phyloP scores from a whole-genome alignment of 2,797 vertebrate genomes.

The Urocyon cinereoargenteus region DNA sequence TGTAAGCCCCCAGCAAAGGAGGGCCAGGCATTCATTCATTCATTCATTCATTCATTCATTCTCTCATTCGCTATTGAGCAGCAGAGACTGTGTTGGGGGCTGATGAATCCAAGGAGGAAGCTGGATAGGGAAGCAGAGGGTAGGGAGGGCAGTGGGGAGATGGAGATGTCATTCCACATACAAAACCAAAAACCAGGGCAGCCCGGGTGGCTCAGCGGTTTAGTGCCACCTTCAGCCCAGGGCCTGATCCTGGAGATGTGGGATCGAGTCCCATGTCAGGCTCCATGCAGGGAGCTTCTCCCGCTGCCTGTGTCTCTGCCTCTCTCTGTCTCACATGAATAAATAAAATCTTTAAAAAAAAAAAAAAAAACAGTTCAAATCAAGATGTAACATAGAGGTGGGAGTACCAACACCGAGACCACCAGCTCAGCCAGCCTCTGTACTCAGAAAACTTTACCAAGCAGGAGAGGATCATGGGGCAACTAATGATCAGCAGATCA shows the following conservation, averaged over 20 bases:
- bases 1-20: not conserved
- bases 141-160: not conserved
- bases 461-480: not conserved
- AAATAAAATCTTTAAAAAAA: too few relatives aligned
- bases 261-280: too few relatives aligned
- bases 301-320: too few relatives aligned
- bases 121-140: rapidly evolving
- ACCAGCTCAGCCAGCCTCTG: not conserved
- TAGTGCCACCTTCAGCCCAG: too few relatives aligned
- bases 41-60: not conserved
- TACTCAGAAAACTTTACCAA: not conserved
- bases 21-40: not conserved
- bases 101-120: not conserved
- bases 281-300: too few relatives aligned
- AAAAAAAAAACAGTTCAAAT: constrained; percentile 5
- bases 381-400: not conserved
- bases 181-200: not conserved
- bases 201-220: too few relatives aligned
- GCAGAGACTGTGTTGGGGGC: not conserved
- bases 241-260: too few relatives aligned
- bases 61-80: not conserved
- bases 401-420: not conserved
- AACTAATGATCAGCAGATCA: not conserved
- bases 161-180: not conserved
- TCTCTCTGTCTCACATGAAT: too few relatives aligned